Conservation (phyloP, 2,888 invertebrate species). For the Drosophila eohydei region DNA sequence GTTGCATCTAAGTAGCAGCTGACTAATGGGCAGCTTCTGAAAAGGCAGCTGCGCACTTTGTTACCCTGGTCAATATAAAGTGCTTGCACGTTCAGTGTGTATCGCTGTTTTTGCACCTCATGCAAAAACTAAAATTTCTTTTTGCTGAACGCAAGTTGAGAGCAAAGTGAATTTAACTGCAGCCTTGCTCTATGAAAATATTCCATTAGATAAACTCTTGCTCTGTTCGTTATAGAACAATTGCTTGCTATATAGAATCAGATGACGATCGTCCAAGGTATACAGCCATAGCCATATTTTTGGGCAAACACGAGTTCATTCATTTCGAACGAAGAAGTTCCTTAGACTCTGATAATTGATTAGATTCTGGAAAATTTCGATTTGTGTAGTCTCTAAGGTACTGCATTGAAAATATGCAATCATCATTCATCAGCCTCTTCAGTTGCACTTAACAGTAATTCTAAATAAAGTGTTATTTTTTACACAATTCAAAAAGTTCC, state of each 20-base stretch:
- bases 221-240: conserved; percentile 30
- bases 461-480: no score
- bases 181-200: conserved; percentile 7
- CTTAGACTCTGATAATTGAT: no score
- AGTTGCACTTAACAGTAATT: no score
- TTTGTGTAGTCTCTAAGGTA: no score
- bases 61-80: conserved; percentile 27
- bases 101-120: conserved; percentile 6
- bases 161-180: not conserved
- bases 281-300: conserved; percentile 7
- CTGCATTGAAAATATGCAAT: no score
- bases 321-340: not conserved
- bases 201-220: conserved; percentile 19
- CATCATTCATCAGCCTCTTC: no score
- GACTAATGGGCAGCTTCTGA: conserved; percentile 23
- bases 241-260: conserved; percentile 23
- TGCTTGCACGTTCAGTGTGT: conserved; percentile 3
- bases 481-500: no score
- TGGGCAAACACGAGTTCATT: conserved; percentile 47
- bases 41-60: conserved; percentile 35
- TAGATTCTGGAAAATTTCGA: no score
- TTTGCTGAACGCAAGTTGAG: no score
- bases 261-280: not conserved
- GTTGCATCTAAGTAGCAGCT: conserved; percentile 41
- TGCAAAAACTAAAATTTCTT: not conserved